Evolutionary conservation across 1,140 invertebrate genomes (phyloP).

Genomic region (Zaprionus kolodkinae): DNA sequence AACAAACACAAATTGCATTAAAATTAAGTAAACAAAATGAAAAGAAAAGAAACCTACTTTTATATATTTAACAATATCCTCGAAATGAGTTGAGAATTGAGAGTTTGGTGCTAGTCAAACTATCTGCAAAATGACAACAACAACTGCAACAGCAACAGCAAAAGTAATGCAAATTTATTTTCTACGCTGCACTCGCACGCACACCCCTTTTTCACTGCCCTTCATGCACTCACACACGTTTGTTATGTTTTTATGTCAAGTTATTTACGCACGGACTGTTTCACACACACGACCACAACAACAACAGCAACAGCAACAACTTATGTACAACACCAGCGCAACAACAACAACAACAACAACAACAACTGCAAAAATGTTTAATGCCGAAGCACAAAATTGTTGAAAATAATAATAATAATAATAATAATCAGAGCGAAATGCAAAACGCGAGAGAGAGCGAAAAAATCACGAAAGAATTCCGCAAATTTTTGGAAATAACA

Average conservation of each 20-base stretch:
- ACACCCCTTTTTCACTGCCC: constrained; percentile 14
- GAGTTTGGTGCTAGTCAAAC: constrained; percentile 84
- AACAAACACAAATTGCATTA: constrained; percentile 54
- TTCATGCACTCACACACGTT: constrained; percentile 29
- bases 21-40: constrained; percentile 43
- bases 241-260: constrained; percentile 55
- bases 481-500: constrained; percentile 6
- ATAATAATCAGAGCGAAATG: constrained; percentile 40
- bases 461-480: constrained; percentile 29
- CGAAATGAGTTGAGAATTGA: constrained; percentile 59
- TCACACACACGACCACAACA: constrained; percentile 47
- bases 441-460: constrained; percentile 32
- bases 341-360: constrained; percentile 28
- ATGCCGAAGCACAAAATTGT: constrained; percentile 74
- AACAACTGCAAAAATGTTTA: constrained; percentile 49
- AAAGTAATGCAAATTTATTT: constrained; percentile 36
- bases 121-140: constrained; percentile 73
- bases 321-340: too few species aligned
- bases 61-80: constrained; percentile 58
- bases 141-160: constrained; percentile 8
- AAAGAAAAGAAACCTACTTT: constrained; percentile 3
- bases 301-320: constrained; percentile 47
- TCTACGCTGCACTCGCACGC: constrained; percentile 52
- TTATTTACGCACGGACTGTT: constrained; percentile 78
- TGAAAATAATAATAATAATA: constrained; percentile 44